Conservation (phyloP, 2,797 vertebrate species). For the Crypturellus tataupa region DNA sequence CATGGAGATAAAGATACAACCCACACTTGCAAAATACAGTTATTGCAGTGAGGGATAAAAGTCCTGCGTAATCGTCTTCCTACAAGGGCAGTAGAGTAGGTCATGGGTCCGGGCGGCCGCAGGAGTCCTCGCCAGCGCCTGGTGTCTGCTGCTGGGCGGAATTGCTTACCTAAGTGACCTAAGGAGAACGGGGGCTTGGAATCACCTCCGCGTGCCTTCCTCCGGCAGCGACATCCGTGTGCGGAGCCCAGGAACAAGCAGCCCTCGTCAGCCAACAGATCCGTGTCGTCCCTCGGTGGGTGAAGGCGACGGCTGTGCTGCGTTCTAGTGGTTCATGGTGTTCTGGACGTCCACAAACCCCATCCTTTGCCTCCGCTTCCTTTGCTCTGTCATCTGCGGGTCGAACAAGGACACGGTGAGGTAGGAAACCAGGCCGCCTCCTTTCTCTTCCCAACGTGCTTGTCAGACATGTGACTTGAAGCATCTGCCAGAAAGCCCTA, state of each 20-base stretch:
- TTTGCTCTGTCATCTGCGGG: constrained; percentile 86
- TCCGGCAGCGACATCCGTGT: neutral
- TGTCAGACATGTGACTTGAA: neutral
- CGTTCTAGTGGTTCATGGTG: constrained; percentile 79
- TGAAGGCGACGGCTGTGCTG: neutral
- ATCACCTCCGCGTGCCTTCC: neutral
- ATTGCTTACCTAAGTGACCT: neutral
- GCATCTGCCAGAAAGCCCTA: neutral
- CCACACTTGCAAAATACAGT: constrained; percentile 42
- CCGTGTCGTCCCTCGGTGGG: neutral
- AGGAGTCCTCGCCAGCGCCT: neutral
- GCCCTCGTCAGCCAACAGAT: neutral
- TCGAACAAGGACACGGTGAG: neutral
- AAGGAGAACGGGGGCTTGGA: neutral
- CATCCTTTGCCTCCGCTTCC: constrained; percentile 85
- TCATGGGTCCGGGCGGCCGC: neutral
- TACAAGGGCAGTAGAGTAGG: constrained; percentile 60
- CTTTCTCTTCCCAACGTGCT: neutral
- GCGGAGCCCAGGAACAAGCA: constrained; percentile 18
- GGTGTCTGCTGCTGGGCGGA: neutral
- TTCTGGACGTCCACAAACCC: constrained; percentile 88
- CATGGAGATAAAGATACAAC: constrained; percentile 62
- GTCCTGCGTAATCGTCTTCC: constrained; percentile 52
- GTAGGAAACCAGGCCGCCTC: neutral
- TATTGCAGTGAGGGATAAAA: constrained; percentile 57